Evolutionary conservation across 2,797 vertebrate genomes (phyloP).

Genomic region (Thalassophryne amazonica): DNA sequence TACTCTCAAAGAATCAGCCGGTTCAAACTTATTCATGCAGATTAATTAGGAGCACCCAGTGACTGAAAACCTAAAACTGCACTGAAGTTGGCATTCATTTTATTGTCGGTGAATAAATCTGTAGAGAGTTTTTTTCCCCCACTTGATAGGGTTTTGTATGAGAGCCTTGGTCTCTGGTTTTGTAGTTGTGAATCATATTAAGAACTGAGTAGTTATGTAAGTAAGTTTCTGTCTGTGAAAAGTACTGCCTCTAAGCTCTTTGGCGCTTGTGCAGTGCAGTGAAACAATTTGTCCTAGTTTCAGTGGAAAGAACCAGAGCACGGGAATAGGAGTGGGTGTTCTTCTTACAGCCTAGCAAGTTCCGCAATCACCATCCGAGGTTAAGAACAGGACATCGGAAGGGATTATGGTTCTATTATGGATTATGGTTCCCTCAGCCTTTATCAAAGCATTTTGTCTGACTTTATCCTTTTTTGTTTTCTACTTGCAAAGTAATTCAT

Average conservation of each 20-base stretch:
- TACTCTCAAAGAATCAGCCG: background rate
- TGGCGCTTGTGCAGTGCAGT: background rate
- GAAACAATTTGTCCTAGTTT: background rate
- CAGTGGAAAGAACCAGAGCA: background rate
- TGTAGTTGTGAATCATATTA: background rate
- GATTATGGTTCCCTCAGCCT: too few relatives aligned
- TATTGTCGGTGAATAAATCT: background rate
- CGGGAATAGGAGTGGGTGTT: constrained; percentile 5
- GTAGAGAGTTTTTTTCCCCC: background rate
- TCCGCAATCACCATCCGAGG: constrained; percentile 16
- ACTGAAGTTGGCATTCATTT: background rate
- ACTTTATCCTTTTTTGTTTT: background rate
- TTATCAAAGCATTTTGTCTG: background rate
- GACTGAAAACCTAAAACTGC: background rate
- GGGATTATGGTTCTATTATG: constrained; percentile 31
- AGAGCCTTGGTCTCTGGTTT: background rate
- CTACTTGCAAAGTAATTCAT: constrained; percentile 9
- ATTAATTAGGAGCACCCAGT: too few relatives aligned
- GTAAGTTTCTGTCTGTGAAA: background rate
- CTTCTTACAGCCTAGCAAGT: constrained; percentile 25
- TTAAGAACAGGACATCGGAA: constrained; percentile 36
- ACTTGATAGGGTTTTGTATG: background rate
- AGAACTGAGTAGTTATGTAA: background rate
- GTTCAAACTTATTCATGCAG: background rate
- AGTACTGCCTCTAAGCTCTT: background rate